These are phyloP conservation scores for Ceratina australensis DNA, from an alignment of 1,140 invertebrate species.

Conservation along the genomic window DNA sequence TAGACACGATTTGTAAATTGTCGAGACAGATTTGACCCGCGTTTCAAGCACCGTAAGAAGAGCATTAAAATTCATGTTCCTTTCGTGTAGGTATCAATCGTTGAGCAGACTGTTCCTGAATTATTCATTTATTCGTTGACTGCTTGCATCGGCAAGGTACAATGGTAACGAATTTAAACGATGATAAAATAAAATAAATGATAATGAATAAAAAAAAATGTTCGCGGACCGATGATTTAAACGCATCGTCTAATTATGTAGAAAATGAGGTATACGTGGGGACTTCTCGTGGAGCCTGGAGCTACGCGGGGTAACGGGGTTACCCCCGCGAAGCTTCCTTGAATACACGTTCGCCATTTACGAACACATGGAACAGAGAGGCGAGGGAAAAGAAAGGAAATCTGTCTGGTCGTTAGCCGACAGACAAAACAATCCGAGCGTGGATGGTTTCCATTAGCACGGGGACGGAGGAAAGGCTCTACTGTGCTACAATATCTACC, in stretches of 20 bases:
- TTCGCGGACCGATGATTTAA: slow-evolving; percentile 32
- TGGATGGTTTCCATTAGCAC: slow-evolving; percentile 1
- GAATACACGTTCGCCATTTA: slow-evolving; percentile 32
- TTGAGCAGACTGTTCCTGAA: too few species aligned
- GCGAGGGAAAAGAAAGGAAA: background rate
- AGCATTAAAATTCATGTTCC: too few species aligned
- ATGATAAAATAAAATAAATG: too few species aligned
- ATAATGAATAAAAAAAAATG: too few species aligned
- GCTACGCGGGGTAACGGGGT: slow-evolving; percentile 33
- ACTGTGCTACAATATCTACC: background rate
- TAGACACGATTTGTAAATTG: background rate
- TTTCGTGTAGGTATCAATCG: too few species aligned
- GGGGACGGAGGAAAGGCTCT: too few species aligned
- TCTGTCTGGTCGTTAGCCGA: slow-evolving; percentile 34
- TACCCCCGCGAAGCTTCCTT: slow-evolving; percentile 15
- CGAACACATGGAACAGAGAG: background rate
- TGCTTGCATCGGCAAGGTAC: too few species aligned
- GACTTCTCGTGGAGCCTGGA: background rate
- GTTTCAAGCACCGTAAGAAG: too few species aligned
- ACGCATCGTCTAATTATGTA: slow-evolving; percentile 51
- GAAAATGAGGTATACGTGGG: slow-evolving; percentile 40
- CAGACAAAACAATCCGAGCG: slow-evolving; percentile 29
- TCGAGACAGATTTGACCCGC: background rate
- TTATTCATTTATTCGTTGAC: too few species aligned
- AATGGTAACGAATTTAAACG: too few species aligned